These are phyloP conservation scores for Cairina moschata DNA, from an alignment of 2,113 vertebrate species.

Conservation along the genomic window DNA sequence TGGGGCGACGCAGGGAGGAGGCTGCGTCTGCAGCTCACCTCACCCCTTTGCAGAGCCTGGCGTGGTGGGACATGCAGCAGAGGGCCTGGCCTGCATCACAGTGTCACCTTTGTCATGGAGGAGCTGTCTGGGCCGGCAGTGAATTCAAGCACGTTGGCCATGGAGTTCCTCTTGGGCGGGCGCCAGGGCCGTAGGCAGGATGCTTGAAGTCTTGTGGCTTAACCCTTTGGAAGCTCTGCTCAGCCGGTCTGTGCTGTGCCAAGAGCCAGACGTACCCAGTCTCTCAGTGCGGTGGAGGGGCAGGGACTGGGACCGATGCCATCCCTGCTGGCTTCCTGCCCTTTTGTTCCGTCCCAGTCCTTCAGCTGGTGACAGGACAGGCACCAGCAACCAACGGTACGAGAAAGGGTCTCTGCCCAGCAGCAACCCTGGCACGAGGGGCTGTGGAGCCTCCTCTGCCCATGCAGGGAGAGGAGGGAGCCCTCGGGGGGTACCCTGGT, in stretches of 20 bases:
- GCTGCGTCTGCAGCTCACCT: not conserved
- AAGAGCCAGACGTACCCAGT: not conserved
- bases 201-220: not conserved
- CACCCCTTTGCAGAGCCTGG: rapidly evolving
- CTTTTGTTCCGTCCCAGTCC: not conserved
- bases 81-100: constrained; percentile 35
- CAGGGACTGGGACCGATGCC: not conserved
- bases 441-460: not conserved
- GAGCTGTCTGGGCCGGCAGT: not conserved
- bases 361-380: not conserved
- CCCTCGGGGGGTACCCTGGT: not conserved
- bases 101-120: constrained; percentile 26
- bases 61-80: rapidly evolving
- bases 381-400: rapidly evolving
- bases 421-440: not conserved
- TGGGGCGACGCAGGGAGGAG: not conserved
- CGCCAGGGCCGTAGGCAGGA: constrained; percentile 20
- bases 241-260: not conserved
- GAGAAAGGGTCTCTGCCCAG: not conserved
- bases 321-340: not conserved
- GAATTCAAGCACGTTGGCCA: constrained; percentile 18
- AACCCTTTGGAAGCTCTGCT: constrained; percentile 28
- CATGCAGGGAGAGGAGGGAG: not conserved
- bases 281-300: not conserved
- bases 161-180: constrained; percentile 37